Evolutionary conservation across 1,140 invertebrate genomes (phyloP).

Genomic region (Conopomorpha cramerella): DNA sequence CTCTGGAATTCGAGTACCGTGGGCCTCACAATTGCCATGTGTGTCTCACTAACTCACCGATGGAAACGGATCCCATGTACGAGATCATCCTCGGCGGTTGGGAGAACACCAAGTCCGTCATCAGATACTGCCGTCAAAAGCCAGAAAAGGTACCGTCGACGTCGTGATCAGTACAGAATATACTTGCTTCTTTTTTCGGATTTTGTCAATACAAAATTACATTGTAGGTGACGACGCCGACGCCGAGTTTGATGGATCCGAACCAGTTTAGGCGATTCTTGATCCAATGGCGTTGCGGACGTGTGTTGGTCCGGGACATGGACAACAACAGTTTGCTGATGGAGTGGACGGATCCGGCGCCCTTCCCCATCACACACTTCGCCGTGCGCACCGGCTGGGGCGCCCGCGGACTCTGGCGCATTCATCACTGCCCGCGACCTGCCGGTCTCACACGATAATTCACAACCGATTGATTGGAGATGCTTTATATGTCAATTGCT

Average conservation of each 20-base stretch:
- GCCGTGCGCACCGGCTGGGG: slow-evolving; percentile 68
- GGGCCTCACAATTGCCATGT: slow-evolving; percentile 66
- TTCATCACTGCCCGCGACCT: slow-evolving; percentile 29
- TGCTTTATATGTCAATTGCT: slow-evolving; percentile 3
- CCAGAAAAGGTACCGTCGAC: slow-evolving; percentile 64
- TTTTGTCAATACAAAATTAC: not conserved
- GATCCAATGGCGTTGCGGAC: slow-evolving; percentile 64
- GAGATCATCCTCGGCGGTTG: slow-evolving; percentile 68
- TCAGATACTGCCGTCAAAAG: slow-evolving; percentile 64
- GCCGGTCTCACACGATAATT: slow-evolving; percentile 38
- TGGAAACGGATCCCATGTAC: slow-evolving; percentile 63
- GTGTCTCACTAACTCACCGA: slow-evolving; percentile 53
- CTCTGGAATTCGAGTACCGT: slow-evolving; percentile 59
- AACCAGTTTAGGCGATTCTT: slow-evolving; percentile 63
- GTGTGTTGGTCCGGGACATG: slow-evolving; percentile 51
- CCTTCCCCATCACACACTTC: slow-evolving; percentile 64
- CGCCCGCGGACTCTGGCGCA: slow-evolving; percentile 64
- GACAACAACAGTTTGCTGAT: slow-evolving; percentile 47
- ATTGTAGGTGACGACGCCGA: slow-evolving; percentile 23
- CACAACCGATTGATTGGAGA: slow-evolving; percentile 6
- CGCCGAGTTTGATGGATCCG: slow-evolving; percentile 57
- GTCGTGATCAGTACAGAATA: no score
- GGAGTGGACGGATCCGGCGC: slow-evolving; percentile 63
- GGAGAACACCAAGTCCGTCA: slow-evolving; percentile 66
- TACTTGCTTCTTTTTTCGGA: slow-evolving; percentile 7